Percentiles rank a stretch among this genome's conserved stretches.
phyloP scores from a whole-genome alignment of 2,888 invertebrate species.

The Meta bourneti region DNA sequence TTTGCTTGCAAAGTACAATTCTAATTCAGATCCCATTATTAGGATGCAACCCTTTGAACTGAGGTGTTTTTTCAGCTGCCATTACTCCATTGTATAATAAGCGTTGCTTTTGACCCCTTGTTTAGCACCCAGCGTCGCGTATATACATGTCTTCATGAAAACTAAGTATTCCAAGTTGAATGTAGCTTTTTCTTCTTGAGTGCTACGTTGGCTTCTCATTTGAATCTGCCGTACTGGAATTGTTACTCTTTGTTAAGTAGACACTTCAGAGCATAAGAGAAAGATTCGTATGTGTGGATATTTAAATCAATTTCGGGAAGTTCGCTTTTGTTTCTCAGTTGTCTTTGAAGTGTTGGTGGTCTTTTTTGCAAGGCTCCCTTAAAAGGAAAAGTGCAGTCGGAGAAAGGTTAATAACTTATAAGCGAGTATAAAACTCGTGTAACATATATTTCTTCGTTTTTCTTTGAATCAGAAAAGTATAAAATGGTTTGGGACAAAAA shows the following conservation, averaged over 20 bases:
- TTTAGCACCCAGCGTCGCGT: constrained; percentile 14
- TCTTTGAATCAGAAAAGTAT: too few species aligned
- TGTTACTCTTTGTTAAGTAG: constrained; percentile 39
- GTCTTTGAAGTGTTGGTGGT: constrained; percentile 10
- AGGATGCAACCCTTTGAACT: constrained; percentile 68
- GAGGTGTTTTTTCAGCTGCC: constrained; percentile 8
- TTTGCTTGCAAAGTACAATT: constrained; percentile 56
- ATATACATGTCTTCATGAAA: constrained; percentile 70
- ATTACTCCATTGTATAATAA: constrained; percentile 47
- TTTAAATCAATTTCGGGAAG: constrained; percentile 32
- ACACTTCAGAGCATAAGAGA: constrained; percentile 6
- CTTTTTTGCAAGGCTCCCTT: background rate
- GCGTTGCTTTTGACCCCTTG: constrained; percentile 22
- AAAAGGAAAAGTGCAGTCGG: background rate
- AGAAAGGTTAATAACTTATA: constrained; percentile 16
- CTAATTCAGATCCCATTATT: constrained; percentile 43
- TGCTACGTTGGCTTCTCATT: background rate
- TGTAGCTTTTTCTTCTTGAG: background rate
- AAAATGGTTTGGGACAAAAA: too few species aligned
- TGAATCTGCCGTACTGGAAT: background rate
- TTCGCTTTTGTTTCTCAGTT: background rate
- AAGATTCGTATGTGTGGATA: constrained; percentile 39
- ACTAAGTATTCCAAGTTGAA: constrained; percentile 18
- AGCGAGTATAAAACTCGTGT: background rate
- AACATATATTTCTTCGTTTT: too few species aligned